Evolutionary conservation across 2,888 invertebrate species (phyloP), one percentile per base, ranked within the genome.

Genomic region (Mycogona germanica): DNA sequence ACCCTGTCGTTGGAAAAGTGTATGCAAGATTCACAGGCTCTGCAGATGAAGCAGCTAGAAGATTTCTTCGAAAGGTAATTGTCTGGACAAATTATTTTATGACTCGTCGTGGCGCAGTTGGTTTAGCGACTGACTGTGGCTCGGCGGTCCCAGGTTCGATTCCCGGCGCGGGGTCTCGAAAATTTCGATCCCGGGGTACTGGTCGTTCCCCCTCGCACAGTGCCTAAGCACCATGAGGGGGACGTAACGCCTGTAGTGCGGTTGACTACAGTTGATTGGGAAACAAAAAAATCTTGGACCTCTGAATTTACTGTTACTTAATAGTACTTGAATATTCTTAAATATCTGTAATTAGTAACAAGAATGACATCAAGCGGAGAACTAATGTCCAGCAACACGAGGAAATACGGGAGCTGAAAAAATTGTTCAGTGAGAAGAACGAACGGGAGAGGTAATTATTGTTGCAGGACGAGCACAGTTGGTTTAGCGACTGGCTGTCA

Each of bases 351-450:
- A 53, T 7, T 49, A 67, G 66, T 53, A 71, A 71, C 58, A 69
- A 70, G 5, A 61, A 61, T 17, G 67, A 68, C 44, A 61, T 72
- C 51, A 70, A 89, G 78, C 81, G 84, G 63, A 80, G 82, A 65
- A 72, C 93, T 61, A 87, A 91, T 62, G 79, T 81, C 55, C 81
- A 82, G 55, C 80, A 88, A 57, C 81, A 88, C 61, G 87, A 85
- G 62, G 92, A 93, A 69, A 87, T 91, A 56, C 91, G 89, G 67
- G 80, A 80, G 47, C 73, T 95, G 57, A 82, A 85, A 25, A 87
- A 89, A 68, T 83, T 83, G 56, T 88, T 91, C 68, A 79, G 85
- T 62, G 92, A 95, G 70, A 85, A 91, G 63, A 91, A 72, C 59
- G 95, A 95, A 68, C 76, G 93, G 62, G 81, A 83, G 42, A 67